Evolutionary conservation across 1,140 invertebrate genomes (phyloP).

Genomic region (Neoseiulus cucumeris): DNA sequence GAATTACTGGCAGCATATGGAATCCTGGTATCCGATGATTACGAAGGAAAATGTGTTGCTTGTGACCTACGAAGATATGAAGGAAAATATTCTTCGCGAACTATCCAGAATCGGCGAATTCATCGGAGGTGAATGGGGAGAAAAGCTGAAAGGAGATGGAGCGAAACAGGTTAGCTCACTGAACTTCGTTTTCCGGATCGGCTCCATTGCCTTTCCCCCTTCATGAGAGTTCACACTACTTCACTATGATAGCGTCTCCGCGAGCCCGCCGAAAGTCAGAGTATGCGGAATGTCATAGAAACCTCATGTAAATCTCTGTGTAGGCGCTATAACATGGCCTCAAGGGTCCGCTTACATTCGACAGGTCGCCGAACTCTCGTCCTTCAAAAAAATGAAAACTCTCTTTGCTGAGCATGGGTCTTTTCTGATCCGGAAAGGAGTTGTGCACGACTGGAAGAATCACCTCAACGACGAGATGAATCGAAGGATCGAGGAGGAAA

Average conservation of each 20-base stretch:
- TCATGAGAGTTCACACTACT: no score
- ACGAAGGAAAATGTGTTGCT: constrained; percentile 25
- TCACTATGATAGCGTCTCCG: not conserved
- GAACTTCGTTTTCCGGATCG: no score
- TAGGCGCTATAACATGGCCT: not conserved
- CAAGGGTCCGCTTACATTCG: not conserved
- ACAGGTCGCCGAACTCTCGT: not conserved
- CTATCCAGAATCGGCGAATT: constrained; percentile 13
- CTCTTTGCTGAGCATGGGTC: not conserved
- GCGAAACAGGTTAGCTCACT: not conserved
- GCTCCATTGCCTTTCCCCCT: no score
- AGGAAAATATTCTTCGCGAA: constrained; percentile 2
- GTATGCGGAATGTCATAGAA: not conserved
- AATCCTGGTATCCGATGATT: constrained; percentile 23
- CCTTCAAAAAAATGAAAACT: not conserved
- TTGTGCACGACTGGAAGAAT: not conserved
- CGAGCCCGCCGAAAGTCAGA: not conserved
- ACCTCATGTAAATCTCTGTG: not conserved
- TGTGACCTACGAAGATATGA: constrained; percentile 21
- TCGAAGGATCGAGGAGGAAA: not conserved
- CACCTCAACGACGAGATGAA: not conserved
- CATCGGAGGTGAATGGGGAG: constrained; percentile 13
- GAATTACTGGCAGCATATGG: constrained; percentile 28
- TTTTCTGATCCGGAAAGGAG: not conserved
- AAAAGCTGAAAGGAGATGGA: constrained; percentile 14